Evolutionary conservation across 2,113 vertebrate genomes (phyloP).

Genomic region (Gobius niger): DNA sequence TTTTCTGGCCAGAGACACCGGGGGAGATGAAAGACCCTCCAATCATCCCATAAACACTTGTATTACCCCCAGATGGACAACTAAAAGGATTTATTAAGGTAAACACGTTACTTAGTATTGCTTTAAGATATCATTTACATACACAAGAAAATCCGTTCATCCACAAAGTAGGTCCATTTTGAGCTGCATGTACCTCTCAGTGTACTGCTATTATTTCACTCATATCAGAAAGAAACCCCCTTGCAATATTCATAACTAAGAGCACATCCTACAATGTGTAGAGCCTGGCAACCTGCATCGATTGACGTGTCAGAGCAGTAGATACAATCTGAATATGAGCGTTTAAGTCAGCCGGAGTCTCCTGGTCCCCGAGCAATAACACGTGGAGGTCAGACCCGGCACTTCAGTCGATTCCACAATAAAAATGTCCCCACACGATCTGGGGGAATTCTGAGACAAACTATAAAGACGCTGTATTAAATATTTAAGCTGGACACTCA

Average conservation of each 20-base stretch:
- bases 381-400: conserved; percentile 65
- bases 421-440: conserved; percentile 60
- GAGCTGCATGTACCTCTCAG: too few relatives aligned
- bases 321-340: conserved; percentile 64
- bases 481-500: conserved; percentile 47
- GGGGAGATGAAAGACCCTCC: too few relatives aligned
- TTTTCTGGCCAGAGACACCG: too few relatives aligned
- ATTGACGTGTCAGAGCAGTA: conserved; percentile 40
- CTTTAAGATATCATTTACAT: too few relatives aligned
- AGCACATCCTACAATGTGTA: conserved; percentile 21
- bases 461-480: conserved; percentile 51
- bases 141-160: too few relatives aligned
- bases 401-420: conserved; percentile 52
- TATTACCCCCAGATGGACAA: too few relatives aligned
- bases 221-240: too few relatives aligned
- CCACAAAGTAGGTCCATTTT: too few relatives aligned
- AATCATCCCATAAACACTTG: too few relatives aligned
- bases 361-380: conserved; percentile 67
- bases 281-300: conserved; percentile 2
- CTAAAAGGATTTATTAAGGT: too few relatives aligned
- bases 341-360: conserved; percentile 40
- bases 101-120: too few relatives aligned
- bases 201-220: too few relatives aligned
- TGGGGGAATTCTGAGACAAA: conserved; percentile 48
- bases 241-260: conserved; percentile 44